These are phyloP conservation scores for Corticium candelabrum DNA, from an alignment of 37 sponge, comb jelly and placozoan genomes.

Conservation along the genomic window DNA sequence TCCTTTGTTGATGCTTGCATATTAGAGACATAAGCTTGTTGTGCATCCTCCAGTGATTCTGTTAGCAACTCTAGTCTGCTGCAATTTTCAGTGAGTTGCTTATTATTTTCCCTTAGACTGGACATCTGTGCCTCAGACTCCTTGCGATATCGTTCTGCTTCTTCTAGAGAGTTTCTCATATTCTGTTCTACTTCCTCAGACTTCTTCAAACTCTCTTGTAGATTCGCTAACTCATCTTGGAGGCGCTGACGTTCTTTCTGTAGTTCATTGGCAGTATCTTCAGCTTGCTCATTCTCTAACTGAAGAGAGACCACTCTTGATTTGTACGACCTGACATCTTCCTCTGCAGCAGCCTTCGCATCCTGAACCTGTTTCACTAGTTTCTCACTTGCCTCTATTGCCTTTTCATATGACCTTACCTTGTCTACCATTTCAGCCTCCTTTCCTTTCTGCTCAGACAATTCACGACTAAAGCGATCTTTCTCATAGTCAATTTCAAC, in stretches of 20 bases:
- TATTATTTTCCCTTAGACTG: background rate
- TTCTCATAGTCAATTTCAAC: background rate
- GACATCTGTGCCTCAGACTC: background rate
- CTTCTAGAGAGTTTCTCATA: background rate
- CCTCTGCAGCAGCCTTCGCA: background rate
- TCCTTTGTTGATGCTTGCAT: background rate
- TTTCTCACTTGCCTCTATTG: background rate
- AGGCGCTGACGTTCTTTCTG: background rate
- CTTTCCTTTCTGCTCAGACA: background rate
- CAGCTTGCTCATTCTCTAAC: background rate
- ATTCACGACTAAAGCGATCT: background rate
- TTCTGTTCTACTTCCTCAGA: background rate
- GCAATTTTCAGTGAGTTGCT: background rate
- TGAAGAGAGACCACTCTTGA: background rate
- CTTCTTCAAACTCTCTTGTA: background rate
- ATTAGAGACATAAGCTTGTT: background rate
- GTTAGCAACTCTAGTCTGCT: too few species aligned
- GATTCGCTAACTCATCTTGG: too few species aligned
- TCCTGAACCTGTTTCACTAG: background rate
- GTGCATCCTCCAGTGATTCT: background rate
- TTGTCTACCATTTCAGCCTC: background rate
- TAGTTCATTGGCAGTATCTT: background rate
- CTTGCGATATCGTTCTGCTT: too few species aligned
- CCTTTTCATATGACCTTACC: background rate
- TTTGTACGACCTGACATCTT: background rate